Evolutionary conservation across 2,113 vertebrate genomes (phyloP), one percentile per base, ranked within the genome.

Genomic region (Nansenia antarctica): DNA sequence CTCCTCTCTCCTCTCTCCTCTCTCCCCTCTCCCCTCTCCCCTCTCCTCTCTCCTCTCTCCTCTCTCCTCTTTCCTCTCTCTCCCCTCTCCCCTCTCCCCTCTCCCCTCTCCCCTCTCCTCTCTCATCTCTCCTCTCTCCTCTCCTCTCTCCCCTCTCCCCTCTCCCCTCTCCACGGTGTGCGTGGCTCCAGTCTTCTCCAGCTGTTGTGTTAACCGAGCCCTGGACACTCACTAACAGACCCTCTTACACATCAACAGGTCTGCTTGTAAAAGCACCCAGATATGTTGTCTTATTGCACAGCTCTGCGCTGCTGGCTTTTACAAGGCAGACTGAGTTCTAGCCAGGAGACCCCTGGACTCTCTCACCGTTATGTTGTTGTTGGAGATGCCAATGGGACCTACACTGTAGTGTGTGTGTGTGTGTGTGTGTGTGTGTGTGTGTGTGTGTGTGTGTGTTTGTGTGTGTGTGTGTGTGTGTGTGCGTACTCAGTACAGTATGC

Each of bases 161-260:
- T 27, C n/a, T 61, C 27, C 8, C 52, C 47, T 58, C 26, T 45
- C 42, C 22, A 47, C 9, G 62, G 31, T 34, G 47, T 66, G 49
- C 76, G 67, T 39, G 65, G 62, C 39, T 74, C n/a, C n/a, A n/a
- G n/a, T n/a, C n/a, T n/a, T n/a, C 39, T 24, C 22, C 54, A 57
- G 24, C 27, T 57, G 54, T 6, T 57, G 54, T 18, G 54, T 31
- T 58, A 18, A 29, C 27, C 24, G 7, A 1, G 65, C 37, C 66
- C 60, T 65, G 65, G 79, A 73, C 66, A 57, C 42, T 24, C 64
- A 32, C 7, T 27, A 24, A n/a, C n/a, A n/a, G n/a, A n/a, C n/a
- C n/a, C n/a, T n/a, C n/a, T n/a, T n/a, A n/a, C n/a, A n/a, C n/a
- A n/a, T n/a, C n/a, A 47, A 52, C 20, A 52, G 1, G 20, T 24